These are phyloP conservation scores for Phainopepla nitens DNA, from an alignment of 2,113 vertebrate species.

Conservation along the genomic window DNA sequence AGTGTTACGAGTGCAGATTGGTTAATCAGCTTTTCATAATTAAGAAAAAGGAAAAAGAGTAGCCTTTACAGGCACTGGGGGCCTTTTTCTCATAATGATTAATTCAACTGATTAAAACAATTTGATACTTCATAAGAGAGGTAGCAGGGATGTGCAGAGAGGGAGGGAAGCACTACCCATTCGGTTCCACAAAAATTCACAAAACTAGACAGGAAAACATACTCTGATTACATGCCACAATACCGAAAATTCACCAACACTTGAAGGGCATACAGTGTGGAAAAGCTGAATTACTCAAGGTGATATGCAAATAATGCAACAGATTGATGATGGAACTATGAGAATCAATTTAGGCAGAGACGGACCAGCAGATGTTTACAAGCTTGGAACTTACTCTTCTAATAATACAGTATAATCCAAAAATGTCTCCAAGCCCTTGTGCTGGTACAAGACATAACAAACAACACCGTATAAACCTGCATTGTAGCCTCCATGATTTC, in stretches of 20 bases:
- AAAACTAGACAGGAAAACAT: not conserved
- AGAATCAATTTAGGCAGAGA: not conserved
- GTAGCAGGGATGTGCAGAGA: not conserved
- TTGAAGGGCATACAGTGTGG: not conserved
- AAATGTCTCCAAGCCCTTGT: not conserved
- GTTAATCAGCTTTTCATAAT: not conserved
- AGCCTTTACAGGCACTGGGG: not conserved
- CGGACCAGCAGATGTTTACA: not conserved
- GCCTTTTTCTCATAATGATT: not conserved
- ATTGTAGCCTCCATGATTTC: not conserved
- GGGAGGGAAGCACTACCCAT: not conserved
- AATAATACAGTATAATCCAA: not conserved
- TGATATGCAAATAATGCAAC: not conserved
- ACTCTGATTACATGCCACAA: not conserved
- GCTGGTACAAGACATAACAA: not conserved
- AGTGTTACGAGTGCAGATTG: not conserved
- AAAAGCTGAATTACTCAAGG: not conserved
- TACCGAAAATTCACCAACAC: not conserved
- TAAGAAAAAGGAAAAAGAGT: not conserved
- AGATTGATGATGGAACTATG: not conserved
- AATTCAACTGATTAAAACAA: not conserved
- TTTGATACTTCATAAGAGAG: not conserved
- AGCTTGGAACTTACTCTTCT: not conserved
- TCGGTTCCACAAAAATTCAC: not conserved
- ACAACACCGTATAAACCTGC: not conserved